Base-by-base conservation (phyloP, 37 sponge, comb jelly and placozoan species). In the Bolinopsis microptera region DNA sequence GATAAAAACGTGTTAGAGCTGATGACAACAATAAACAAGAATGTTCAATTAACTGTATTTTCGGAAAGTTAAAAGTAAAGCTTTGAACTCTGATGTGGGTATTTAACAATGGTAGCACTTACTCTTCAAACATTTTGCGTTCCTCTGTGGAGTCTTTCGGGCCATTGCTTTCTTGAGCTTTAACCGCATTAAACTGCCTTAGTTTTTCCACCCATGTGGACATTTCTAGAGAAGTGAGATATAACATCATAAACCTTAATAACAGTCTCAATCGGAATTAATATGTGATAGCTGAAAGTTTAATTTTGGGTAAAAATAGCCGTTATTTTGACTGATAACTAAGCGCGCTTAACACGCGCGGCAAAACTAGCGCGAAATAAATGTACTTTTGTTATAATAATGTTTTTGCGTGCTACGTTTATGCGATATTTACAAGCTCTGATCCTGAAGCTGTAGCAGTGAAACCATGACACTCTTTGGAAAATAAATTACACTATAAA, bases 81-180 rank as follows among this genome's bases (percentile, higher is more conserved):
- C n/a, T n/a, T n/a, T n/a, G n/a, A n/a, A n/a, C n/a, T n/a, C n/a
- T n/a, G n/a, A n/a, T n/a, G n/a, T n/a, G n/a, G n/a, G n/a, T n/a
- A n/a, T n/a, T n/a, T n/a, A n/a, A n/a, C 61, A 48, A 48, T 48
- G 13, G 61, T 48, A 13, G 5, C 13, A 39, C 90, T 41, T 39
- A 86, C 90, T 86, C 61, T 41, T 86, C 90, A 40, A 86, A 86
- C 90, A 86, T 86, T 41, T 86, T 86, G 38, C 90, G 41, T 27
- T 86, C 90, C 35, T 86, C 90, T 2, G 90, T n/a, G 1, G 90
- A 36, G 28, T 86, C 90, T 86, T 86, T 86, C 1, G 32, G 40
- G 0, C 30, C 61, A 24, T 16, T 33, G n/a, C 5, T 13, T 41
- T 38, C 36, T 41, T 39, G 32, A 39, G 67, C 23, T 26, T 86